Base-by-base conservation (phyloP, 2,888 invertebrate species). In the Lathronympha strigana region DNA sequence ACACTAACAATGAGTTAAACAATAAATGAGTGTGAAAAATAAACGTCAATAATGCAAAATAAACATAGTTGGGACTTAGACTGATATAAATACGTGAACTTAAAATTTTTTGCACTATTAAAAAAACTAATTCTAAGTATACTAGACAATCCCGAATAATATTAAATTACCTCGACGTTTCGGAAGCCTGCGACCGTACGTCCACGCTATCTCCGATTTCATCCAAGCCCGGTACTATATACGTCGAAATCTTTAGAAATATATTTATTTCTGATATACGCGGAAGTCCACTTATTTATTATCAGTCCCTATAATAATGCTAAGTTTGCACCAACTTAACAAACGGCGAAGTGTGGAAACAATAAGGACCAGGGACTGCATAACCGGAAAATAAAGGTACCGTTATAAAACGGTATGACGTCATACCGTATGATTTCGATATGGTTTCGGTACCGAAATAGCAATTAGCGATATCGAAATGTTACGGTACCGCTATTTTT, bases 1-100 rank as follows among this genome's bases (percentile, higher is more conserved):
- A 63, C 19, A 55, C 49, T 55, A 63, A 21, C 17, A 23, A 64
- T 58, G 36, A 51, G 58, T 64, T 53, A 64, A 25, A 45, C 19
- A 28, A 15, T 28, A 45, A 53, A 47, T 58, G 45, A 25, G 25
- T 1, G 45, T 58, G 51, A 60, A 28, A 4, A 58, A 31, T 31
- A 43, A 63, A 47, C 5, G 38, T n/a, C 19, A 33, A n/a, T n/a
- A 19, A n/a, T n/a, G 54, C 38, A 19, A 15, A 55, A 61, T n/a
- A 63, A 28, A 54, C 47, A 8, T 36, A 49, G 25, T 11, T 17
- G 5, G 8, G 23, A 40, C 38, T 21, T 21, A 11, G 43, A 25
- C 54, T 45, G 19, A 36, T 19, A 33, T 53, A 53, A 45, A 21
- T 1, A 11, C 19, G 51, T 36, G 33, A 58, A 51, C 58, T 60